Evolutionary conservation across 1,140 invertebrate genomes (phyloP), one percentile per base, ranked within the genome.

Genomic region (Limonius californicus): DNA sequence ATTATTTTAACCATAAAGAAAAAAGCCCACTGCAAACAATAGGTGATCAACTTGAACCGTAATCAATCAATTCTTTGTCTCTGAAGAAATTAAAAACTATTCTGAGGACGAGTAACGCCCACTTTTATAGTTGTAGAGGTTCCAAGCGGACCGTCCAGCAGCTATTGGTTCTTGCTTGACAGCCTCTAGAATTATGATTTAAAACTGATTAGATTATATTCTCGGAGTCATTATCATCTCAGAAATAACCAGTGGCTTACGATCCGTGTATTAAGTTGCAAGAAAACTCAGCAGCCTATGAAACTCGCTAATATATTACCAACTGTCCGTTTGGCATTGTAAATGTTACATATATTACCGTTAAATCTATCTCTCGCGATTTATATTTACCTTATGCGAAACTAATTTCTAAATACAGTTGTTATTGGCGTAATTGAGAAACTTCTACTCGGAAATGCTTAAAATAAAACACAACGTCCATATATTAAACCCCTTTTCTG

Each of bases 51-150:
- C 65, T 50, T 54, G 15, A 21, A 55, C 53, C 54, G 60, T 61
- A 62, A 64, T 64, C 59, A 64, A 67, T 67, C 65, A 67, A 64
- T 61, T 59, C 62, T 64, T 67, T 67, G 62, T 67, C 65, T 67
- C 62, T 61, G 59, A 58, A 61, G 63, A 64, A 66, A 67, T 63
- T 59, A 63, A 66, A 66, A 61, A 66, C 60, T 54, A 63, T 66
- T 56, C 55, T 63, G 56, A 61, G 35, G 65, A 53, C 61, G 53
- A 61, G 62, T 39, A 53, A 66, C 65, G 64, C 64, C 64, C 57
- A 66, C 62, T 63, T 66, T 66, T 61, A 62, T 65, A 65, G 55
- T 53, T 57, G 47, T 61, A 62, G 58, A 63, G 65, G 59, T 39
- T 59, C 53, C 42, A 54, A 63, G 64, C 54, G 59, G 47, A 62